phyloP scores from a whole-genome alignment of 35 echinoderm and acorn worm species.

The Heliocidaris erythrogramma region DNA sequence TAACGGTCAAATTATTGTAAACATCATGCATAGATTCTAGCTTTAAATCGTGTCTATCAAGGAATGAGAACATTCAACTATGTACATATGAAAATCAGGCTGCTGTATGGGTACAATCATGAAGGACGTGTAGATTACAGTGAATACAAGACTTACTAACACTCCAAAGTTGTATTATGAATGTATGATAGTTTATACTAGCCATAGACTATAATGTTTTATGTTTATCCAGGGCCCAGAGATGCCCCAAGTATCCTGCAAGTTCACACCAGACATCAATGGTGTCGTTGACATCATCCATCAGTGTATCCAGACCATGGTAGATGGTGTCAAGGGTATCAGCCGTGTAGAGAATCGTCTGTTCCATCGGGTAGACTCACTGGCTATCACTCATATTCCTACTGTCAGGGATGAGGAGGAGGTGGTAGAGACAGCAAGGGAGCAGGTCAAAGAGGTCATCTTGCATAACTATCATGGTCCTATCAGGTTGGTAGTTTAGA shows the following conservation, averaged over 20 bases:
- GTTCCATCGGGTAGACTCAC: slow-evolving; percentile 63
- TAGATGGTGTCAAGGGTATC: slow-evolving; percentile 64
- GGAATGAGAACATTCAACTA: not conserved
- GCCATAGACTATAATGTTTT: not conserved
- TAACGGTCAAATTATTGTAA: not conserved
- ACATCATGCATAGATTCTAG: not conserved
- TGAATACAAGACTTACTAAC: not conserved
- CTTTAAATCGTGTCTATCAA: not conserved
- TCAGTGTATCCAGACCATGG: slow-evolving; percentile 68
- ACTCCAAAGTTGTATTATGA: not conserved
- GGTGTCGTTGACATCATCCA: slow-evolving; percentile 59
- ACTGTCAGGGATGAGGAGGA: slow-evolving; percentile 78
- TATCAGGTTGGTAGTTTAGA: slow-evolving; percentile 66
- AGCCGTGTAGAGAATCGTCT: slow-evolving; percentile 56
- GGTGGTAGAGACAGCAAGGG: slow-evolving; percentile 73
- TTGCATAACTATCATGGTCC: slow-evolving; percentile 82
- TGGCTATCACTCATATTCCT: slow-evolving; percentile 68
- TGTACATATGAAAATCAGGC: not conserved
- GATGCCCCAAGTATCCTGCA: slow-evolving; percentile 66
- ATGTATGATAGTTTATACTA: not conserved
- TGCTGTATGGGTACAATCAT: not conserved
- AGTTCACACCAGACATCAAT: slow-evolving; percentile 85
- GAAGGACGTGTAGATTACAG: not conserved
- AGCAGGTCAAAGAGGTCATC: slow-evolving; percentile 67
- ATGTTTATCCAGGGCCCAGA: slow-evolving; percentile 60